Base-by-base conservation (phyloP, 2,113 vertebrate genomes). In the Shinisaurus crocodilurus region DNA sequence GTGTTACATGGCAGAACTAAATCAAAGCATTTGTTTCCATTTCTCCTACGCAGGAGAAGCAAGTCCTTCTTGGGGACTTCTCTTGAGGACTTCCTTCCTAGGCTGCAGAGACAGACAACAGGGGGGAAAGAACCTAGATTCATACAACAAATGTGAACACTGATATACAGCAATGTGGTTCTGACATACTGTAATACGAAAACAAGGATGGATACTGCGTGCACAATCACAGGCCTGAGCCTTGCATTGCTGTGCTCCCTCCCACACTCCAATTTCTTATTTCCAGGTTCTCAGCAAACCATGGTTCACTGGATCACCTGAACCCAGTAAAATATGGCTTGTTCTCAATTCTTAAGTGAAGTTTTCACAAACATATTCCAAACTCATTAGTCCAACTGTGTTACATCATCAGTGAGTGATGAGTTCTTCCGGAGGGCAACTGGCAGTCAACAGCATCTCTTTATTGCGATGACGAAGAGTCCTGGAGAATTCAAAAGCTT, bases 41-140 rank as follows among this genome's bases (percentile, higher is more conserved):
- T 95, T 95, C 92, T 76, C 48, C 0, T 0, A 70, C 65, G 80
- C 0, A 27, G 94, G 92, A 93, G 91, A 90, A 89, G 88, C 34
- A 75, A 3, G 1, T 5, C 1, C 27, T 18, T 77, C 27, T 23
- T 45, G 25, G 20, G n/a, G 50, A 50, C 16, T 74, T 54, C 25
- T 25, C 67, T 54, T 54, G 54, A n/a, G n/a, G n/a, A n/a, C 70
- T n/a, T 37, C n/a, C 34, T 85, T 45, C 83, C 70, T 60, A 37
- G 29, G 13, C 34, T 45, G 60, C n/a, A 65, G 82, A 75, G 15
- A 27, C 27, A 70, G 29, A 7, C 67, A 29, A 69, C 6, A 29
- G 25, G 25, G 23, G 12, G 81, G 25, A 65, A 65, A 65, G 4
- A 5, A 65, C 20, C 27, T 25, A 29, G 27, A 69, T 69, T 32